These are phyloP conservation scores for Spodoptera littoralis DNA, from an alignment of 2,888 invertebrate species.

Conservation along the genomic window DNA sequence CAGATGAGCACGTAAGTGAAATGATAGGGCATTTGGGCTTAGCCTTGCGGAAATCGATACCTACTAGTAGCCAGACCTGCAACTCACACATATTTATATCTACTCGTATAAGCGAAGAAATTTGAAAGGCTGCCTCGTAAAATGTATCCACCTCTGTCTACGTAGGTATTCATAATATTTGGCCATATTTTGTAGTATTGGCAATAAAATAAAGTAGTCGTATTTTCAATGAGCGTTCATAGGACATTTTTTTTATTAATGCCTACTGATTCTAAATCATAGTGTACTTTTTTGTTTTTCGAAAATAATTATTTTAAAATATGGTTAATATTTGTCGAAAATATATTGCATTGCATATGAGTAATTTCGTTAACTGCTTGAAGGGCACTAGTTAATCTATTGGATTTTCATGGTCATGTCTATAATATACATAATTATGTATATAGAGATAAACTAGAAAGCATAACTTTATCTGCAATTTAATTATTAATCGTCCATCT, in stretches of 20 bases:
- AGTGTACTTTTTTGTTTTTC: not conserved
- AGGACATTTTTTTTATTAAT: conserved; percentile 28
- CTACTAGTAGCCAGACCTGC: conserved; percentile 62
- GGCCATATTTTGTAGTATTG: conserved; percentile 50
- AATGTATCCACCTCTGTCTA: conserved; percentile 54
- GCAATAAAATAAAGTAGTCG: conserved; percentile 52
- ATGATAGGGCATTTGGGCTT: conserved; percentile 57
- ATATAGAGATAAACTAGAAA: too few relatives aligned
- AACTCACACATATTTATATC: conserved; percentile 62
- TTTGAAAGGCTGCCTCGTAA: conserved; percentile 62
- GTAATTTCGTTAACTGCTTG: too few relatives aligned
- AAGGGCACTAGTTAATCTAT: too few relatives aligned
- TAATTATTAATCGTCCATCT: too few relatives aligned
- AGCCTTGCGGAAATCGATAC: conserved; percentile 69
- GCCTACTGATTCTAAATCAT: conserved; percentile 17
- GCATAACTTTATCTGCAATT: too few relatives aligned
- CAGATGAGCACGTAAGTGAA: conserved; percentile 34
- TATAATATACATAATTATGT: too few relatives aligned
- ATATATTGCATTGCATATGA: too few relatives aligned
- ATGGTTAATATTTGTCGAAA: too few relatives aligned
- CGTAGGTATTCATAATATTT: conserved; percentile 51
- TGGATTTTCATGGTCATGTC: too few relatives aligned
- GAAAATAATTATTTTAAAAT: too few relatives aligned
- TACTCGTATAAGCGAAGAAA: conserved; percentile 57
- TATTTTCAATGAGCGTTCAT: conserved; percentile 50